phyloP scores from a whole-genome alignment of 2,113 vertebrate species.

The Halcyon senegalensis region DNA sequence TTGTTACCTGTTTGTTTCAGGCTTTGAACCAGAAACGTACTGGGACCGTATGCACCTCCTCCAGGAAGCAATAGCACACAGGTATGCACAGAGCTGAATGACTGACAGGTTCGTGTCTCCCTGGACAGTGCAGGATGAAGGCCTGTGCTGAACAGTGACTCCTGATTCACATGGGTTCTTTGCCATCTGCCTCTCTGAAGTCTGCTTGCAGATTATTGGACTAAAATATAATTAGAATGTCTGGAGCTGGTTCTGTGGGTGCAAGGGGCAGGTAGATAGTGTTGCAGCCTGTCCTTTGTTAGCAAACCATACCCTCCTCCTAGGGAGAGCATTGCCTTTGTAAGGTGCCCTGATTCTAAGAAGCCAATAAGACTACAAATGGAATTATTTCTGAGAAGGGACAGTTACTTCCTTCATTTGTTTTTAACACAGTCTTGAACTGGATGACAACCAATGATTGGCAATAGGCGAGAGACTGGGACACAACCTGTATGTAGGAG shows the following conservation, averaged over 20 bases:
- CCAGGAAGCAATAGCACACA: constrained; percentile 93
- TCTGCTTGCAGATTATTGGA: neutral
- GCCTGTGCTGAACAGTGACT: neutral
- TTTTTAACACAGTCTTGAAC: neutral
- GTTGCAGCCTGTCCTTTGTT: neutral
- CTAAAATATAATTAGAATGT: neutral
- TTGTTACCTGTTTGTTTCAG: constrained; percentile 67
- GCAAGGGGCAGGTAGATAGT: neutral
- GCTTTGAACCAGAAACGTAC: constrained; percentile 96
- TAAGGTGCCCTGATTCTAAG: neutral
- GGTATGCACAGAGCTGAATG: constrained; percentile 69
- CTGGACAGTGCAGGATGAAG: neutral
- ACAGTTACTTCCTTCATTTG: neutral
- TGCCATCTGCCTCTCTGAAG: neutral
- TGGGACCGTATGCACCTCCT: constrained; percentile 98
- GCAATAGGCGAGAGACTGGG: neutral
- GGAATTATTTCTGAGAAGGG: neutral
- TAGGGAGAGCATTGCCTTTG: neutral
- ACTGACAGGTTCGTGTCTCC: neutral
- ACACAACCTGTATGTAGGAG: neutral
- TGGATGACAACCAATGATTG: neutral
- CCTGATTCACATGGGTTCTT: neutral
- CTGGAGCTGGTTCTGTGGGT: neutral
- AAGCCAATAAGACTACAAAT: neutral
- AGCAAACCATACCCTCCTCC: neutral